Conservation (phyloP, 1,140 invertebrate species). For the Caenorhabditis latens region DNA sequence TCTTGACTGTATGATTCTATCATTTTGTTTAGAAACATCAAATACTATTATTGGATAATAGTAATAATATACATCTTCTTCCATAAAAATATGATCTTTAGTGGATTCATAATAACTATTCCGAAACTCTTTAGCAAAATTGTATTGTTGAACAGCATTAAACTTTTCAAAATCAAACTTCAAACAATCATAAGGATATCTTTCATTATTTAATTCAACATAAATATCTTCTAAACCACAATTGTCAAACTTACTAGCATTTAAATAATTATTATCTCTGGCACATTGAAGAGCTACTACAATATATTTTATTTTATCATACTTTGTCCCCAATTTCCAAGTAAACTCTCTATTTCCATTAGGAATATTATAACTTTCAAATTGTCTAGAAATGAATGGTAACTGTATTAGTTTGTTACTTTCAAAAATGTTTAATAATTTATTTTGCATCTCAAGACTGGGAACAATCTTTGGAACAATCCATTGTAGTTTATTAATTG, state of each 20-base stretch:
- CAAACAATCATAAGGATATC: slow-evolving; percentile 68
- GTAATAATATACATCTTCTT: slow-evolving; percentile 66
- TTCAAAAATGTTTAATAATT: slow-evolving; percentile 66
- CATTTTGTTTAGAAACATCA: slow-evolving; percentile 67
- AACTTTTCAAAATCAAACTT: slow-evolving; percentile 67
- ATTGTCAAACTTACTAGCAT: slow-evolving; percentile 67
- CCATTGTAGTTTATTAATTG: slow-evolving; percentile 65
- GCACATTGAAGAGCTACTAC: slow-evolving; percentile 64
- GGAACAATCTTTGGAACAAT: slow-evolving; percentile 66
- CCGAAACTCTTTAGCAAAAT: slow-evolving; percentile 68
- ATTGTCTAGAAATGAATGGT: slow-evolving; percentile 68
- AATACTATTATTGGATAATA: slow-evolving; percentile 67
- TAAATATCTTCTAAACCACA: slow-evolving; percentile 66
- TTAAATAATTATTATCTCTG: slow-evolving; percentile 66
- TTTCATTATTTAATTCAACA: slow-evolving; percentile 66
- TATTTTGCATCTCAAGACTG: slow-evolving; percentile 66
- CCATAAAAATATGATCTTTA: slow-evolving; percentile 67
- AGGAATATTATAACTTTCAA: slow-evolving; percentile 67
- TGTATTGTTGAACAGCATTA: slow-evolving; percentile 67
- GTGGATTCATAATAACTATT: slow-evolving; percentile 66
- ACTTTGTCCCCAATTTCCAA: slow-evolving; percentile 68
- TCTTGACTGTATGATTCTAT: slow-evolving; percentile 64
- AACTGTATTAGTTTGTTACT: slow-evolving; percentile 61
- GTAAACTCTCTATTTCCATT: slow-evolving; percentile 63
- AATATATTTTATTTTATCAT: slow-evolving; percentile 70